Conservation (phyloP, 2,888 invertebrate species). For the Arctia plantaginis region DNA sequence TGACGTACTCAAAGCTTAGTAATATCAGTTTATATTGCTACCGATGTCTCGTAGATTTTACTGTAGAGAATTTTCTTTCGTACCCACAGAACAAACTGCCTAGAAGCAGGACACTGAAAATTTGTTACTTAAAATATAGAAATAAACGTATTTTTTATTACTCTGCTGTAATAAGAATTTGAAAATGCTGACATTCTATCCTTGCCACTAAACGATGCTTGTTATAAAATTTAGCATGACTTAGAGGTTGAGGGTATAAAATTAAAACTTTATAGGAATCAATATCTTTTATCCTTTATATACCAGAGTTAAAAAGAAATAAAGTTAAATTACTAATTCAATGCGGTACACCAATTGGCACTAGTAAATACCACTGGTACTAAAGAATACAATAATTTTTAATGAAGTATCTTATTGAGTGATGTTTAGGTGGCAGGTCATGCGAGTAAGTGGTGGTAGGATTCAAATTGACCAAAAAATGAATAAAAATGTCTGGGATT, state of each 20-base stretch:
- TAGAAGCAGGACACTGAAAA: too few species aligned
- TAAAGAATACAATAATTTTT: background rate
- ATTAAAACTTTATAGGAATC: background rate
- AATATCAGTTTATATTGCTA: too few species aligned
- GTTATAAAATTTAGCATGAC: background rate
- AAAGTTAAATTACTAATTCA: background rate
- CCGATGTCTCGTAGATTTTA: too few species aligned
- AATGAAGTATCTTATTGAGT: background rate
- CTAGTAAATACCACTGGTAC: background rate
- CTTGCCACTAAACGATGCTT: background rate
- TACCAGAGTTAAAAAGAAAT: background rate
- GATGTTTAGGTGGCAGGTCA: background rate
- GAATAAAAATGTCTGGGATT: background rate
- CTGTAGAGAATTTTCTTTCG: too few species aligned
- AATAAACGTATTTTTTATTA: too few species aligned
- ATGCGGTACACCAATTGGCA: background rate
- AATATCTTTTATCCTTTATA: background rate
- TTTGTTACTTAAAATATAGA: too few species aligned
- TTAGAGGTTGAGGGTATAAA: background rate
- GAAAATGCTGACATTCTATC: too few species aligned
- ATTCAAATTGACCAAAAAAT: background rate
- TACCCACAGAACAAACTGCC: too few species aligned
- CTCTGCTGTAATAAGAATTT: too few species aligned
- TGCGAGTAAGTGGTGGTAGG: background rate
- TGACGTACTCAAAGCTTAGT: too few species aligned